Evolutionary conservation across 2,113 vertebrate species (phyloP).

Genomic region (Hymenochirus boettgeri): DNA sequence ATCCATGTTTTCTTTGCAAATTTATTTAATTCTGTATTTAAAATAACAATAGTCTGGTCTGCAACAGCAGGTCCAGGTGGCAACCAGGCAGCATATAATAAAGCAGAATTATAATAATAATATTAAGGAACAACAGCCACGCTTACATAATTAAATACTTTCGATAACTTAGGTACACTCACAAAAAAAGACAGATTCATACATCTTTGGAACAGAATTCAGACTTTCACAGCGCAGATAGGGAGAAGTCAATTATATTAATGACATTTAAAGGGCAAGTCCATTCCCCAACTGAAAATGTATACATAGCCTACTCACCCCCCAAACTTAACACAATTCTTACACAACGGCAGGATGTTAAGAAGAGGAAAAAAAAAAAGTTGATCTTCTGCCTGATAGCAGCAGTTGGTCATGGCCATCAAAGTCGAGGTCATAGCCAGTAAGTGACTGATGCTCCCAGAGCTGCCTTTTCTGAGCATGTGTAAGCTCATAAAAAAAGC

Average conservation of each 20-base stretch:
- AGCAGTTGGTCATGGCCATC: no score
- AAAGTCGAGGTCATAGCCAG: no score
- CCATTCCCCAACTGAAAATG: no score
- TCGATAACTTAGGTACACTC: conserved; percentile 72
- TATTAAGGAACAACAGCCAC: conserved; percentile 59
- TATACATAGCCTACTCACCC: no score
- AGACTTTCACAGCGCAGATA: conserved; percentile 71
- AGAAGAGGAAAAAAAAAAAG: no score
- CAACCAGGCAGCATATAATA: conserved; percentile 40
- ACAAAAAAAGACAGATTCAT: conserved; percentile 59
- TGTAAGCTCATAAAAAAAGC: no score
- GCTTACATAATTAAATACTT: conserved; percentile 73
- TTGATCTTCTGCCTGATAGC: no score
- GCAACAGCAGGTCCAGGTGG: conserved; percentile 39
- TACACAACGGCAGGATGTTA: no score
- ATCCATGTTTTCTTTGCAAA: conserved; percentile 21
- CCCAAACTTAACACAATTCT: no score
- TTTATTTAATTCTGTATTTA: conserved; percentile 41
- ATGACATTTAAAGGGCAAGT: no score
- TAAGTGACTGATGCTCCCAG: no score
- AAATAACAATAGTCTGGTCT: conserved; percentile 40
- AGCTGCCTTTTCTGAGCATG: no score
- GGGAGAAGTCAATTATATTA: conserved; percentile 60
- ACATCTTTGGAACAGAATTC: conserved; percentile 70
- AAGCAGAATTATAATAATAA: conserved; percentile 30